Evolutionary conservation across 1,140 invertebrate genomes (phyloP), one percentile per base, ranked within the genome.

Genomic region (Hylaeus volcanicus): DNA sequence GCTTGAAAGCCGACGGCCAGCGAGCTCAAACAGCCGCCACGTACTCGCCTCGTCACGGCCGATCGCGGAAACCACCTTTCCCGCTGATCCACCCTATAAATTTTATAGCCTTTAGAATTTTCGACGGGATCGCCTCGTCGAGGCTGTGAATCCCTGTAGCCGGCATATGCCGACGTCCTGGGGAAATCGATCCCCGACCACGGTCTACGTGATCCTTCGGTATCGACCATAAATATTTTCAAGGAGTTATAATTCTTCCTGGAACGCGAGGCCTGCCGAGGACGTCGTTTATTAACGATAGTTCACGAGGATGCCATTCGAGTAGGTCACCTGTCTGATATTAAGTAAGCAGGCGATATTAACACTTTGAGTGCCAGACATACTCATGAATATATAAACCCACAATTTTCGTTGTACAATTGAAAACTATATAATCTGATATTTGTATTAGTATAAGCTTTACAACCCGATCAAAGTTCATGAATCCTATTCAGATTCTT

Each of bases 41-140:
- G 56, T 45, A 37, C 45, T 48, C 51, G 48, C 45, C 65, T 66
- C 45, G 72, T 76, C 61, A 71, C 37, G 66, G 48, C 65, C 64
- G 61, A 74, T 69, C 65, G 74, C 43, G 53, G 48, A 41, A n/a
- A 26, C 39, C n/a, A 51, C 58, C 58, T 45, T 71, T 26, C 26
- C 26, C 58, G 26, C 64, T 60, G 83, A 82, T 84, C 70, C 69
- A 39, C 51, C 56, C 58, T 77, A 63, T 56, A 79, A 65, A 74
- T 74, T 84, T 83, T 79, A 45, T 70, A 64, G 41, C 55, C 70
- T 56, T 79, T 56, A 12, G 51, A 83, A 74, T 75, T 81, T 81
- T 71, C 66, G 55, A 53, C 65, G n/a, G 55, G 48, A 74, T 64
- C 79, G 78, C 43, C 58, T 15, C 70, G 56, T 43, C 69, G 64